phyloP scores from a whole-genome alignment of 2,113 vertebrate genomes.

The Halichoerus grypus region DNA sequence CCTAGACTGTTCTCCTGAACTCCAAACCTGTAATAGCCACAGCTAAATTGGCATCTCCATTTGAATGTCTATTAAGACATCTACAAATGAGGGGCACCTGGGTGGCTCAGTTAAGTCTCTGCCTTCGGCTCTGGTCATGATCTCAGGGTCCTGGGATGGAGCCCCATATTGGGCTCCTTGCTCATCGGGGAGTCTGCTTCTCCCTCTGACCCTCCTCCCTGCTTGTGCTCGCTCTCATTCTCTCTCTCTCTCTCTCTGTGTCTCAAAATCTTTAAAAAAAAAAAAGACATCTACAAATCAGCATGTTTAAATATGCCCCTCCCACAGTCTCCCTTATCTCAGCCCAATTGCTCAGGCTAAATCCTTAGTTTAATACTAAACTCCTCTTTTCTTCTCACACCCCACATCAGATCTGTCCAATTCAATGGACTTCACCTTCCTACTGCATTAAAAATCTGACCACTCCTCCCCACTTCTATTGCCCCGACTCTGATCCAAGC shows the following conservation, averaged over 20 bases:
- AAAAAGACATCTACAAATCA: neutral
- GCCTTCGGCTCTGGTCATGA: too few species aligned
- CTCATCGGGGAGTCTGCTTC: too few species aligned
- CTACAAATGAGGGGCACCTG: neutral
- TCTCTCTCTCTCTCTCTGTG: too few species aligned
- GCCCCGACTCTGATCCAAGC: neutral
- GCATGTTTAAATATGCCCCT: neutral
- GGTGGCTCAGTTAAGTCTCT: neutral
- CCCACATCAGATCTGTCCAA: neutral
- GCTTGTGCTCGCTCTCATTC: too few species aligned
- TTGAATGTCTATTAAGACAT: neutral
- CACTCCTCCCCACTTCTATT: neutral
- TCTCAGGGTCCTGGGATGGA: too few species aligned
- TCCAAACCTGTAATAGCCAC: neutral
- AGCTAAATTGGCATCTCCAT: constrained; percentile 1
- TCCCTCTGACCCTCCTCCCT: too few species aligned
- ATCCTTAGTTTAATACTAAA: neutral
- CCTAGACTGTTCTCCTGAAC: neutral
- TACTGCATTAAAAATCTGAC: neutral
- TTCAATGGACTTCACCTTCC: neutral
- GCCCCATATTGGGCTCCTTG: too few species aligned
- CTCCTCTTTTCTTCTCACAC: neutral
- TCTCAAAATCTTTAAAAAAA: too few species aligned
- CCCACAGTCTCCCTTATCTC: neutral
- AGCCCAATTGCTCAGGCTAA: neutral